Conservation (phyloP, 2,888 invertebrate genomes). For the Andrena chrysosceles region DNA sequence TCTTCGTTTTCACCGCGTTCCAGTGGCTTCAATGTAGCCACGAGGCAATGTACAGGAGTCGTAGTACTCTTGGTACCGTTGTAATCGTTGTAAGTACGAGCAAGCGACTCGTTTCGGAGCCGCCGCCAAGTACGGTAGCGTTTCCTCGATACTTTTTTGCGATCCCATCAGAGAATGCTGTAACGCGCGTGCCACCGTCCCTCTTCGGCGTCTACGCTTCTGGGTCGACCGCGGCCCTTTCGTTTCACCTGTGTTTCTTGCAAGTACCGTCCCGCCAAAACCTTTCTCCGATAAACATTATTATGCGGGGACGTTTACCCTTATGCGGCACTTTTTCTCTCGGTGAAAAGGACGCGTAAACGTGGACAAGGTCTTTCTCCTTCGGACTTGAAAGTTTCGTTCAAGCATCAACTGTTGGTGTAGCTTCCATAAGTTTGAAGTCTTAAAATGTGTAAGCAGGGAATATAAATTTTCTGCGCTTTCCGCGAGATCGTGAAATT, state of each 20-base stretch:
- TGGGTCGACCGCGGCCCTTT: slow-evolving; percentile 53
- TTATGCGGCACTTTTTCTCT: slow-evolving; percentile 3
- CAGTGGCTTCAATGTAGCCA: slow-evolving; percentile 48
- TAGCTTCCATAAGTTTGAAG: neutral
- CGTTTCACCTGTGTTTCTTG: slow-evolving; percentile 51
- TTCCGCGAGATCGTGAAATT: too few species aligned
- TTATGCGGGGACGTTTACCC: slow-evolving; percentile 18
- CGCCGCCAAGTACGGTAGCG: slow-evolving; percentile 64
- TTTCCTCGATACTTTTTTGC: slow-evolving; percentile 60
- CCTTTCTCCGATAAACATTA: slow-evolving; percentile 41
- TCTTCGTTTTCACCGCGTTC: slow-evolving; percentile 69
- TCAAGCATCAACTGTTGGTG: too few species aligned
- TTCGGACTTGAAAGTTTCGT: too few species aligned
- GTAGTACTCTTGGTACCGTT: slow-evolving; percentile 80
- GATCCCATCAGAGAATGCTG: slow-evolving; percentile 41
- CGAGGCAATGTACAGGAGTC: slow-evolving; percentile 48
- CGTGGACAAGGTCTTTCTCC: neutral
- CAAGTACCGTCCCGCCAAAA: slow-evolving; percentile 1
- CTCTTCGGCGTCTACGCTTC: slow-evolving; percentile 44
- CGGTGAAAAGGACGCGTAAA: neutral
- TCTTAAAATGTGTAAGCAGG: neutral
- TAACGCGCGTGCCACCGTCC: slow-evolving; percentile 61
- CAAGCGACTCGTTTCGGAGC: slow-evolving; percentile 62
- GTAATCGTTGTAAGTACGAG: slow-evolving; percentile 67
- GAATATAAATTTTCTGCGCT: neutral